Percentiles rank a stretch among this genome's conserved stretches.
Evolutionary conservation across 1,140 invertebrate genomes (phyloP).

Genomic region (Temnothorax curvispinosus): DNA sequence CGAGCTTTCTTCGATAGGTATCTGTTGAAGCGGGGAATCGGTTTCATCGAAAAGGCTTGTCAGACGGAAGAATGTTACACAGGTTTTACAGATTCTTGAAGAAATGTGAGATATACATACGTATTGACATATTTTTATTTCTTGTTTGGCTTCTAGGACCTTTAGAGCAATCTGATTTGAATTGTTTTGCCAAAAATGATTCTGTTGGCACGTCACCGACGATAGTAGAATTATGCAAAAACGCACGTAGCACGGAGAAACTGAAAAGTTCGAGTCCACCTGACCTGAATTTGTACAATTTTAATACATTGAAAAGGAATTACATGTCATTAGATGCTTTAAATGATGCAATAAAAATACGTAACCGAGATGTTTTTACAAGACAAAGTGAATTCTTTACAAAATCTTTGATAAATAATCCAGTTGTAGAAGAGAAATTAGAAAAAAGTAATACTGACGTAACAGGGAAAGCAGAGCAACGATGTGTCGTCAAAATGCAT

Average conservation of each 20-base stretch:
- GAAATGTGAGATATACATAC: slow-evolving; percentile 45
- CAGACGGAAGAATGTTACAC: slow-evolving; percentile 12
- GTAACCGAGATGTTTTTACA: not conserved
- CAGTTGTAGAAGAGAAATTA: not conserved
- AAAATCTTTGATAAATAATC: not conserved
- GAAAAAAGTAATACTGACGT: not conserved
- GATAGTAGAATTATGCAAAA: not conserved
- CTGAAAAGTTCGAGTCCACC: not conserved
- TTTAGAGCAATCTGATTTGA: not conserved
- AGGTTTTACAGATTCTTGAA: slow-evolving; percentile 12
- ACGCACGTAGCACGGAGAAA: not conserved
- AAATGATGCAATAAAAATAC: not conserved
- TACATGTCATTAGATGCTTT: not conserved
- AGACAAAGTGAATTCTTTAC: not conserved
- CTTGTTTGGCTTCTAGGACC: not conserved
- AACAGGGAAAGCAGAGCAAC: not conserved
- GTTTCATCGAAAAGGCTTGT: not conserved
- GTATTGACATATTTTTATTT: slow-evolving; percentile 49
- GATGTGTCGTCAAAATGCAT: too few species aligned
- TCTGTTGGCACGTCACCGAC: too few species aligned
- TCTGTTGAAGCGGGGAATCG: not conserved
- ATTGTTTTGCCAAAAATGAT: not conserved
- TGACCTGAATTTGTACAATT: not conserved
- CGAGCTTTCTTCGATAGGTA: not conserved
- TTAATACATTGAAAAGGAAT: not conserved